Evolutionary conservation across 2,888 invertebrate species (phyloP).

Genomic region (Oscheius sp.): DNA sequence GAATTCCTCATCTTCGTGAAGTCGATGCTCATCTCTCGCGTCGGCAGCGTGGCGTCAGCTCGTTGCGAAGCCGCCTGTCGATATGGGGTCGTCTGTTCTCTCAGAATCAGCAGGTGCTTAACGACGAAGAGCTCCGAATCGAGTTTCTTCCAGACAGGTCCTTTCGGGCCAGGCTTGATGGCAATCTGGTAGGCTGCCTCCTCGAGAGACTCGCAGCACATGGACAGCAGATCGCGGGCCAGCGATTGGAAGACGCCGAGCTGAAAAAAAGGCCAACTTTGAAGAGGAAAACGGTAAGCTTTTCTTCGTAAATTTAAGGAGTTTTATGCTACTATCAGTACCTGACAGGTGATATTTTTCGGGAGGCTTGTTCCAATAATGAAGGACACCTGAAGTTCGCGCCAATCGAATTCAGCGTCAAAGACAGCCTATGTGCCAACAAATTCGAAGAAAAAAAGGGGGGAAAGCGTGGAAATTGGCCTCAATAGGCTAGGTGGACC

Average conservation of each 20-base stretch:
- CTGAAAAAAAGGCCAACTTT: slow-evolving; percentile 74
- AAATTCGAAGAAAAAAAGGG: too few species aligned
- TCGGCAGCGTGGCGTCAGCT: slow-evolving; percentile 79
- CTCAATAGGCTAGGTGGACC: too few species aligned
- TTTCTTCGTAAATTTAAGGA: background rate
- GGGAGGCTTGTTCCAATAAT: too few species aligned
- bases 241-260: slow-evolving; percentile 94
- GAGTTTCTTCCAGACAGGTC: slow-evolving; percentile 74
- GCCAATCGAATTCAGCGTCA: too few species aligned
- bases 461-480: too few species aligned
- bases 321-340: too few species aligned
- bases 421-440: too few species aligned
- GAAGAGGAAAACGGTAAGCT: slow-evolving; percentile 18
- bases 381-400: too few species aligned
- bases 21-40: slow-evolving; percentile 92
- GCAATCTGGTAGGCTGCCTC: slow-evolving; percentile 85
- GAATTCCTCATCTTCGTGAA: slow-evolving; percentile 86
- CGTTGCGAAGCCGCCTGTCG: slow-evolving; percentile 42
- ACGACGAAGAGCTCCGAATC: slow-evolving; percentile 97
- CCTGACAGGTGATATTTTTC: too few species aligned
- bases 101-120: slow-evolving; percentile 92
- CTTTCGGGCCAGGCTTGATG: slow-evolving; percentile 36
- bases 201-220: slow-evolving; percentile 90
- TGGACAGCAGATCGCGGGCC: slow-evolving; percentile 92
- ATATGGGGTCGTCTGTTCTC: slow-evolving; percentile 94